Base-by-base conservation (phyloP, 2,797 vertebrate species). In the Cynopterus sphinx region DNA sequence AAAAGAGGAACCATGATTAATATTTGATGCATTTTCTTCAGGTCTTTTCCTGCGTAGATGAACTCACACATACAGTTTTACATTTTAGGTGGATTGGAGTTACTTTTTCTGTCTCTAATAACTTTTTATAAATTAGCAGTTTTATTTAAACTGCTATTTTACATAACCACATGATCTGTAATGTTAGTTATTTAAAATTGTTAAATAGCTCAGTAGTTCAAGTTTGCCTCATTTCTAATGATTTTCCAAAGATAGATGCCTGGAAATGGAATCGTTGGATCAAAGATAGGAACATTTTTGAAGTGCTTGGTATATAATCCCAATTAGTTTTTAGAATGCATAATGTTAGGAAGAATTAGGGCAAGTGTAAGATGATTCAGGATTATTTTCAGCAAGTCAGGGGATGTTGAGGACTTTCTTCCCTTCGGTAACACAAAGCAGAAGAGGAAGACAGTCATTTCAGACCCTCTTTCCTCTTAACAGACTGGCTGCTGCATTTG, bases 161-260 rank as follows among this genome's bases (percentile, higher is more conserved):
- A 81, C 86, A 73, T 82, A 85, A 22, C 41, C 63, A 49, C 1
- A 1, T 59, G 63, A 67, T 43, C 41, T 10, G n/a, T 87, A 33
- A 63, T 82, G 81, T 16, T 81, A 79, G 22, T 79, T 92, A 74
- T 41, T 61, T 9, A 59, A 73, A 33, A 78, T 36, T 94, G 49
- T 89, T 77, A 74, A 93, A 43, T 19, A 51, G 70, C 16, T 81
- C 43, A 49, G 7, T 71, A 65, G 21, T 92, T 95, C 36, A 87
- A 1, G 67, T 71, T 55, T 92, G 53, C 5, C 63, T 70, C 41
- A 33, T 92, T 96, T 91, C 46, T 89, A 16, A 94, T 79, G 65
- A 84, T 83, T 96, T 96, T 67, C n/a, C 36, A 55, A 87, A 70
- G 41, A 94, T 9, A 88, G 90, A 75, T 51, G 2, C 46, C 59